Percentiles rank a stretch among this genome's conserved stretches.
phyloP scores from a whole-genome alignment of 2,888 invertebrate species.

The Napeogenes sylphis region DNA sequence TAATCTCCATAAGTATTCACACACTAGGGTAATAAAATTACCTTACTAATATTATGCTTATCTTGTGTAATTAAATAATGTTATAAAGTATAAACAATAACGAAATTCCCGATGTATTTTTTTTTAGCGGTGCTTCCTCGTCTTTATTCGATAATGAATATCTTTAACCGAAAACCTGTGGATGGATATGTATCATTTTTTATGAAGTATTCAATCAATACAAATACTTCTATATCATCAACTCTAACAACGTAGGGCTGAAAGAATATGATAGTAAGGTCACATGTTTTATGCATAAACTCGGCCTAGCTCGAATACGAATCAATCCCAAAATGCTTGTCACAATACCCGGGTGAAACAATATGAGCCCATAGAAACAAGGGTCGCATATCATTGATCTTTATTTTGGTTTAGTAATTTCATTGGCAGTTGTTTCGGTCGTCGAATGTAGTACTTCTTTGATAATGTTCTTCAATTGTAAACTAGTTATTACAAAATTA shows the following conservation, averaged over 20 bases:
- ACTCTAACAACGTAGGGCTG: constrained; percentile 21
- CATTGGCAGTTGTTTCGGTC: not conserved
- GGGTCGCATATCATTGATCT: constrained; percentile 8
- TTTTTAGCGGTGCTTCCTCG: not conserved
- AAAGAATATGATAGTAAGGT: constrained; percentile 44
- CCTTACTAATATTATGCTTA: not conserved
- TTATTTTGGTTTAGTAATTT: constrained; percentile 21
- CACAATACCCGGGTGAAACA: constrained; percentile 47
- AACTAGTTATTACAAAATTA: no score
- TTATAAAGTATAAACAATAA: not conserved
- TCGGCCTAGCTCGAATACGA: constrained; percentile 53
- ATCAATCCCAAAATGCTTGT: constrained; percentile 57
- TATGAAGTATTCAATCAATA: no score
- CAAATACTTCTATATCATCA: constrained; percentile 2
- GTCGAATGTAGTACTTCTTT: not conserved
- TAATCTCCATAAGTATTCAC: constrained; percentile 18
- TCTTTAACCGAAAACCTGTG: no score
- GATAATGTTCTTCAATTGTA: no score
- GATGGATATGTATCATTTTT: no score
- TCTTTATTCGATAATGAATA: no score
- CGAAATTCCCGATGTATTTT: not conserved
- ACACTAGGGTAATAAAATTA: not conserved
- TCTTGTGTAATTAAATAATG: not conserved
- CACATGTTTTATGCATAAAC: constrained; percentile 64
- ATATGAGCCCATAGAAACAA: constrained; percentile 52